Base-by-base conservation (phyloP, 1,140 invertebrate genomes). In the Akabosia matsudoensis region DNA sequence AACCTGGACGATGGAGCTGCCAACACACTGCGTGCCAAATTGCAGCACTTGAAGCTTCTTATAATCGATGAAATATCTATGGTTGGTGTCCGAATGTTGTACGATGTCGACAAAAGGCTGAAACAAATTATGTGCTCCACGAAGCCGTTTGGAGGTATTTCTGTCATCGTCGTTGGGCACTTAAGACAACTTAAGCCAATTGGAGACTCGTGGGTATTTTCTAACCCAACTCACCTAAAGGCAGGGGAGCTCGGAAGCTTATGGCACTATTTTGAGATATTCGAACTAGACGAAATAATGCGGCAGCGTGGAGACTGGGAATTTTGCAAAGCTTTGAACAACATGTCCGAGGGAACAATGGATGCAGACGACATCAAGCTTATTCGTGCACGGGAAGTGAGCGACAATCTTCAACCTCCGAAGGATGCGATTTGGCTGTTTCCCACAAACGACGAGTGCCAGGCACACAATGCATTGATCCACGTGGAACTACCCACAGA, bases 1-100 rank as follows among this genome's bases (percentile, higher is more conserved):
- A 61, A 67, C 16, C 73, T 70, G 22, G 67, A 70, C 67, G 67
- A 13, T 70, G 79, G 28, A 2, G 4, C 16, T 31, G 1, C 22
- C 3, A 70, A 30, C 22, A 70, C 67, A 14, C 16, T 70, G 7
- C 7, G 67, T 7, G 31, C 13, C 7, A 14, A 26, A 70, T 4
- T 70, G 3, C 7, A 4, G 7, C 4, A 16, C 31, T 3, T 70
- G 7, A 70, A 70, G 31, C 13, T 70, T 30, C 7, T 70, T 22
- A 70, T 70, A 26, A 70, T 70, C 7, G 67, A 70, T 30, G 67
- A 70, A 70, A 33, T 70, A 18, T 70, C 67, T 30, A 70, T 70
- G 67, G 67, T 64, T 10, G 16, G 14, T n/a, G 45, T 76, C 24
- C 79, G 54, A 67, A 79, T 82, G 33, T 76, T 84, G 26, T 67